Conservation (phyloP, 2,888 invertebrate species). For the Aromia moschata region DNA sequence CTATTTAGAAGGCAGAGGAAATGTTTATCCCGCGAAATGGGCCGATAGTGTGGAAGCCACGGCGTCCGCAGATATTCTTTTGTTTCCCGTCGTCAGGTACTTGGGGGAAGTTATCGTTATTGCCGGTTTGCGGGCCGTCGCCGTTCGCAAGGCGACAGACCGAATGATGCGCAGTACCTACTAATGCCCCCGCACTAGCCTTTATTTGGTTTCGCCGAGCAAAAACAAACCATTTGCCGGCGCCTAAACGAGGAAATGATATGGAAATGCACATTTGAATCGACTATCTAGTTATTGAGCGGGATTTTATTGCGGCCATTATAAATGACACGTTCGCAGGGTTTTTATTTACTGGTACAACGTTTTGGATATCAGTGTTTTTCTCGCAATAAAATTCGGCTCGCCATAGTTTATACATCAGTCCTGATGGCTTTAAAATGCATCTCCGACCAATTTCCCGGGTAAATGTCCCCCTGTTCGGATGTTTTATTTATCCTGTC, state of each 20-base stretch:
- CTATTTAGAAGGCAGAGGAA: conserved; percentile 17
- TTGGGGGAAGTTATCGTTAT: conserved; percentile 29
- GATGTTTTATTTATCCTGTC: no score
- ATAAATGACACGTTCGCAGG: conserved; percentile 46
- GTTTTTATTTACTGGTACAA: conserved; percentile 38
- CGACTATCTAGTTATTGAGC: conserved; percentile 50
- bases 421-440: no score
- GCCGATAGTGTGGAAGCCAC: conserved; percentile 9
- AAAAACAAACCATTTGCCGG: conserved; percentile 52
- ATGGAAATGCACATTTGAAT: conserved; percentile 57
- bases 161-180: conserved; percentile 32
- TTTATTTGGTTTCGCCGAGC: conserved; percentile 41
- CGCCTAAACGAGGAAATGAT: conserved; percentile 57
- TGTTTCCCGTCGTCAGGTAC: conserved; percentile 28
- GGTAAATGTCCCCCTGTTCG: no score
- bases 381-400: conserved; percentile 14
- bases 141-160: conserved; percentile 30
- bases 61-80: conserved; percentile 22
- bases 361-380: conserved; percentile 26
- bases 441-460: no score
- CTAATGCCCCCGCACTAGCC: conserved; percentile 35
- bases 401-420: no score
- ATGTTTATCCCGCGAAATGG: conserved; percentile 18
- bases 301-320: conserved; percentile 52
- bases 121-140: conserved; percentile 30